Percentiles rank a stretch among this genome's conserved stretches.
Evolutionary conservation across 2,888 invertebrate genomes (phyloP).

Genomic region (Belgica antarctica): DNA sequence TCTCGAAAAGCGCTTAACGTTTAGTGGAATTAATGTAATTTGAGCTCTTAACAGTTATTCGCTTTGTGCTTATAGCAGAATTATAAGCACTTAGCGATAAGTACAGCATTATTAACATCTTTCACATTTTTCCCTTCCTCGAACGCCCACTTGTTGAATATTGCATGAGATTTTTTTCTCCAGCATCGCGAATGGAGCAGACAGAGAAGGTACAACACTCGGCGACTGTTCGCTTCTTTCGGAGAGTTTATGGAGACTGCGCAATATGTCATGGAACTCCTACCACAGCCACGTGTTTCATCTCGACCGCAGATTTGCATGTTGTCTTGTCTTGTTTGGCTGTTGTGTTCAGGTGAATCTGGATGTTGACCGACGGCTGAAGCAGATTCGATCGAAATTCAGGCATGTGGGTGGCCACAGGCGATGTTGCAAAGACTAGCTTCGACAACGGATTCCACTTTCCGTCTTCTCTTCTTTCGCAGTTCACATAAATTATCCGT

Average conservation of each 20-base stretch:
- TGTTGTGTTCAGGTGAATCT: conserved; percentile 24
- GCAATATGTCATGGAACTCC: conserved; percentile 41
- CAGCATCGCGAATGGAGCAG: conserved; percentile 20
- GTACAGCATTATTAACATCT: conserved; percentile 18
- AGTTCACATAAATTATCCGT: conserved; percentile 20
- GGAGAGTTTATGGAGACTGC: conserved; percentile 27
- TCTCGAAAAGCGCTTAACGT: background rate
- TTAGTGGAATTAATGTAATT: background rate
- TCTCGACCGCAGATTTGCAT: background rate
- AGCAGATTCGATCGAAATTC: too few relatives aligned
- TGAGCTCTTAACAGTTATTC: background rate
- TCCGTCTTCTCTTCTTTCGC: background rate
- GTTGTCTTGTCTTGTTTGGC: background rate
- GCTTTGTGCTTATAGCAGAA: background rate
- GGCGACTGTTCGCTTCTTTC: conserved; percentile 32
- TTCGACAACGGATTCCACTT: background rate
- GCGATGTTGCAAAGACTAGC: background rate
- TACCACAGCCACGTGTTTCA: conserved; percentile 34
- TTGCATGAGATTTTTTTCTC: conserved; percentile 27
- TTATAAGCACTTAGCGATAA: background rate
- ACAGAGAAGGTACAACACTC: conserved; percentile 8
- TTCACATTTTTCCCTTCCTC: conserved; percentile 19
- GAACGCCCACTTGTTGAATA: conserved; percentile 44
- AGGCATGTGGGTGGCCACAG: conserved; percentile 11
- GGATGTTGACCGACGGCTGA: too few relatives aligned